phyloP scores from a whole-genome alignment of 2,888 invertebrate species.

The Leptinotarsa tumamoca region DNA sequence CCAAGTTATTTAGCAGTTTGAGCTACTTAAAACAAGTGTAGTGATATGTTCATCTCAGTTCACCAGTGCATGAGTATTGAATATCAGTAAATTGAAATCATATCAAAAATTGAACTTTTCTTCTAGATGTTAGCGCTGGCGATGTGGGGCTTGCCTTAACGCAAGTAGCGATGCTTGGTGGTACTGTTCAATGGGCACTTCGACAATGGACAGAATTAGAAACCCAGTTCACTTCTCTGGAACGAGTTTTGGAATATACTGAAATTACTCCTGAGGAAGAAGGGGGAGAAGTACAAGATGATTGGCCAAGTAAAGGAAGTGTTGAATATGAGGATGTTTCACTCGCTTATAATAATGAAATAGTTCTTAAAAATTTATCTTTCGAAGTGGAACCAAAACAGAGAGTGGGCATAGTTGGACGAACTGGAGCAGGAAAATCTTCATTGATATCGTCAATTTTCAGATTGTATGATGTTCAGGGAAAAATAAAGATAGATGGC shows the following conservation, averaged over 20 bases:
- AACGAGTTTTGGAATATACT: slow-evolving; percentile 73
- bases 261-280: slow-evolving; percentile 65
- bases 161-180: slow-evolving; percentile 81
- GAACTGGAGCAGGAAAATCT: slow-evolving; percentile 87
- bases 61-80: too few relatives aligned
- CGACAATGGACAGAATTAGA: slow-evolving; percentile 86
- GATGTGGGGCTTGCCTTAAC: slow-evolving; percentile 75
- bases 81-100: too few relatives aligned
- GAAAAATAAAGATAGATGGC: slow-evolving; percentile 83
- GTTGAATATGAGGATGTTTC: slow-evolving; percentile 76
- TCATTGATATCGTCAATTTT: slow-evolving; percentile 82
- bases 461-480: slow-evolving; percentile 81
- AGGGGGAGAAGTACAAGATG: slow-evolving; percentile 67
- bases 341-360: slow-evolving; percentile 77
- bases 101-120: too few relatives aligned
- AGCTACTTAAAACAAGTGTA: too few relatives aligned
- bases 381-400: slow-evolving; percentile 75
- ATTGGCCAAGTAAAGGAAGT: slow-evolving; percentile 80
- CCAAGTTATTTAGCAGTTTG: too few relatives aligned
- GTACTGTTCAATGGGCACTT: slow-evolving; percentile 73
- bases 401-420: slow-evolving; percentile 83
- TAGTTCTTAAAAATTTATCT: slow-evolving; percentile 79
- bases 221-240: slow-evolving; percentile 91
- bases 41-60: too few relatives aligned
- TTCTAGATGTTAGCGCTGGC: slow-evolving; percentile 53